Evolutionary conservation across 2,888 invertebrate species (phyloP), one percentile per base, ranked within the genome.

Genomic region (Tridacna crocea): DNA sequence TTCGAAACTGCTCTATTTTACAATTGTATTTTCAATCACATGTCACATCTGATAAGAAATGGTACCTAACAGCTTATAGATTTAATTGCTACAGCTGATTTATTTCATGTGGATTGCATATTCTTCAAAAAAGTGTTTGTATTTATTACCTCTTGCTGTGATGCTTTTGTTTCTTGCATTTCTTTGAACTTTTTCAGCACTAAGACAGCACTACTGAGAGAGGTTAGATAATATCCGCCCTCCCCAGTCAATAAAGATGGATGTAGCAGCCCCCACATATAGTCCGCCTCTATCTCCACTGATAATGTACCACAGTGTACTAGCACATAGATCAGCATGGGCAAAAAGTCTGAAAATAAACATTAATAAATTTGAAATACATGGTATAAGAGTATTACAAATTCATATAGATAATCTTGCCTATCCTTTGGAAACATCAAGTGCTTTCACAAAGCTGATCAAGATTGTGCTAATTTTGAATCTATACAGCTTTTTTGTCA

Each of bases 251-350:
- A 95, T 75, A 99, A 95, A 0, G 98, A 98, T 0, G 98, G 98
- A 81, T 99, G 99, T 55, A 99, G 95, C 60, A 99, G 95, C 36
- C 95, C 98, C 96, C 98, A 98, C 98, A 99, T 99, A 94, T 98
- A 97, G 93, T 98, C 98, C 0, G 98, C 98, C 94, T 99, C 99
- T 79, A 99, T 96, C 95, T 99, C 99, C 0, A 98, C 98, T 48
- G 98, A 97, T 12, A 98, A 97, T 91, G 98, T 96, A 55, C 97
- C 97, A 89, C 97, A 97, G 85, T 97, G 97, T 0, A 98, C 97
- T 88, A 99, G 95, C 15, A 98, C 97, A 96, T 97, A 98, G 77
- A 98, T 98, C 72, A 99, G 96, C 79, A 98, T 96, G 0, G 98
- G 98, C 77, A 99, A 96, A 86, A 99, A 97, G 92, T 99, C 99